A percentile compares a stretch with the other conserved stretches of the same genome.
Conservation (phyloP, 2,888 invertebrate species). For the Andrena bicolor region DNA sequence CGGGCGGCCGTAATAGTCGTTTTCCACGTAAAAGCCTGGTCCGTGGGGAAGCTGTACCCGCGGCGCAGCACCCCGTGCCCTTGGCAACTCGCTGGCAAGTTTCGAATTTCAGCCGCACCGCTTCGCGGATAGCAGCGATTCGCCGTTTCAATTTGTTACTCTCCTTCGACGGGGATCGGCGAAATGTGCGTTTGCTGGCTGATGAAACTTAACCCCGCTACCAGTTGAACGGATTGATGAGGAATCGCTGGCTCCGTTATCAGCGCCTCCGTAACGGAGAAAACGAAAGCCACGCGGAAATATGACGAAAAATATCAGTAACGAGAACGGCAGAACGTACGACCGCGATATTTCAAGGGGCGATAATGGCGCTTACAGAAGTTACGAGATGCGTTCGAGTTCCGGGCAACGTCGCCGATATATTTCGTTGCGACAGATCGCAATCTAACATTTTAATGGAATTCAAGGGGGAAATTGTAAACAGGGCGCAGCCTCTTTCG, state of each 20-base stretch:
- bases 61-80: constrained; percentile 29
- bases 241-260: background rate
- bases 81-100: constrained; percentile 32
- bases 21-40: constrained; percentile 59
- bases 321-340: constrained; percentile 36
- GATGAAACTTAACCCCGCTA: background rate
- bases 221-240: background rate
- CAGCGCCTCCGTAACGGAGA: constrained; percentile 10
- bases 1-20: constrained; percentile 57
- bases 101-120: constrained; percentile 28
- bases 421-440: constrained; percentile 56
- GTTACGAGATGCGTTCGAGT: constrained; percentile 49
- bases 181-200: background rate
- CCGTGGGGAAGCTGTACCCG: constrained; percentile 35
- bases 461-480: constrained; percentile 57
- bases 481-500: constrained; percentile 19
- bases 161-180: constrained; percentile 3
- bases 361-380: constrained; percentile 57
- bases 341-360: constrained; percentile 55
- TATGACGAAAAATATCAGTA: constrained; percentile 46
- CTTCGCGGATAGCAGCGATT: background rate
- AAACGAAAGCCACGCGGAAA: constrained; percentile 24
- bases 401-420: constrained; percentile 37
- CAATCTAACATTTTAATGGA: constrained; percentile 66
- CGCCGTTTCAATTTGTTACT: constrained; percentile 11